Base-by-base conservation (phyloP, 2,797 vertebrate species). In the Siniperca undulata region DNA sequence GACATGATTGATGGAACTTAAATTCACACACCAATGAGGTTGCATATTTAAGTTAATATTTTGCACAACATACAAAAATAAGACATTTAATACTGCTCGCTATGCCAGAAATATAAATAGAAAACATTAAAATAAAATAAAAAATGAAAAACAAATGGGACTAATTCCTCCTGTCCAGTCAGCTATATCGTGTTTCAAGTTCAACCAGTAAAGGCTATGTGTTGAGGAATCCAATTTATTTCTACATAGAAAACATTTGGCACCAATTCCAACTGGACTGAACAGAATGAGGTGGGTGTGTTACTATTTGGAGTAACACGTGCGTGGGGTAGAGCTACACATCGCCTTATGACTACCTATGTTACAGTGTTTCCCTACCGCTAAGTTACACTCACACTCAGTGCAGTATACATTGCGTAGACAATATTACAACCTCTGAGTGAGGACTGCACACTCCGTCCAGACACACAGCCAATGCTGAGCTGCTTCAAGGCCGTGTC, bases 21-120 rank as follows among this genome's bases (percentile, higher is more conserved):
- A 90, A 93, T 86, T 73, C 71, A 94, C 93, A 94, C 83, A 93
- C 94, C 83, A 90, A 77, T 84, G 77, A 95, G 94, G 95, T 97
- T 97, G 97, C 97, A 97, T 97, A 97, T 95, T 94, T 95, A 95
- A 94, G 92, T 94, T 93, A 95, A 96, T 88, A 95, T 98, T 97
- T 97, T 98, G 97, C 98, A 98, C 97, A 94, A 96, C 92, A 96
- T 97, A 97, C 95, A 97, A 97, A 97, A 97, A 96, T 96, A 97
- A 94, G 90, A 96, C 90, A 77, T 90, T 95, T 96, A 98, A 97
- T 97, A 97, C 96, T 95, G 96, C 95, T 95, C 92, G 94, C 92
- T 95, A 95, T 94, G 95, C 85, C 85, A 83, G 93, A 94, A 95
- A 74, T 94, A 87, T 94, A 95, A 96, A 97, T 95, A 96, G 85